Percentiles rank a stretch among this genome's conserved stretches.
These are phyloP conservation scores for Myathropa florea DNA, from an alignment of 2,888 invertebrate genomes.

Conservation along the genomic window DNA sequence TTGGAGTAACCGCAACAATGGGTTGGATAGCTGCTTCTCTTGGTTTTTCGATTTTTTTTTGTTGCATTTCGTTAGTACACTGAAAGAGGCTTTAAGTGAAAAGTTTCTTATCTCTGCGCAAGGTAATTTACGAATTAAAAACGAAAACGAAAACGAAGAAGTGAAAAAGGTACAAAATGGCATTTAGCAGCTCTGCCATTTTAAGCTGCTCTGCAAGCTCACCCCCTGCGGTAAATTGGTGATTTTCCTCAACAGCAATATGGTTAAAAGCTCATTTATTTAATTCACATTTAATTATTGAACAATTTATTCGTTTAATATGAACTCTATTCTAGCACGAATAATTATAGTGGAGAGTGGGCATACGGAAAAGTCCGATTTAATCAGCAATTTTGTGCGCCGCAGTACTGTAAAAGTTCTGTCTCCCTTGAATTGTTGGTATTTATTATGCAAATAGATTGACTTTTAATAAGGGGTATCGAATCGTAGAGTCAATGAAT, in stretches of 20 bases:
- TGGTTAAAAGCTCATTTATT: conserved; percentile 42
- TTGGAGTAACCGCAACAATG: conserved; percentile 36
- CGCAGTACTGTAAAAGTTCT: neutral
- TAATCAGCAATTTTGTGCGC: conserved; percentile 27
- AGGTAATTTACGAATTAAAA: conserved; percentile 25
- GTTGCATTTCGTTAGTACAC: neutral
- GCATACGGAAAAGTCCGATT: conserved; percentile 30
- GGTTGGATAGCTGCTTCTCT: conserved; percentile 8
- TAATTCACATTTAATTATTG: conserved; percentile 60
- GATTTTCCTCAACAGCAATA: conserved; percentile 16
- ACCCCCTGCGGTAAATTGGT: neutral
- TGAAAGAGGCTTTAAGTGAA: conserved; percentile 37
- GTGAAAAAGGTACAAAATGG: neutral
- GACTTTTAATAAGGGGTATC: conserved; percentile 59
- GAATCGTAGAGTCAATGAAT: conserved; percentile 22
- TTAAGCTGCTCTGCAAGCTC: neutral
- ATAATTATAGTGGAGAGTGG: conserved; percentile 18
- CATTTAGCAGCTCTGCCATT: conserved; percentile 11
- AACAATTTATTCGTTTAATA: conserved; percentile 22
- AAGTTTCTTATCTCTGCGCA: conserved; percentile 37
- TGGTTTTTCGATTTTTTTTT: neutral
- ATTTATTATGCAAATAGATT: conserved; percentile 57
- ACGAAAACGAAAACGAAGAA: conserved; percentile 1
- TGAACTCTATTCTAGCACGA: conserved; percentile 10
- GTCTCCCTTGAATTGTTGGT: conserved; percentile 21